Base-by-base conservation (phyloP, 1,140 invertebrate species). In the Drosophila kohkoa region DNA sequence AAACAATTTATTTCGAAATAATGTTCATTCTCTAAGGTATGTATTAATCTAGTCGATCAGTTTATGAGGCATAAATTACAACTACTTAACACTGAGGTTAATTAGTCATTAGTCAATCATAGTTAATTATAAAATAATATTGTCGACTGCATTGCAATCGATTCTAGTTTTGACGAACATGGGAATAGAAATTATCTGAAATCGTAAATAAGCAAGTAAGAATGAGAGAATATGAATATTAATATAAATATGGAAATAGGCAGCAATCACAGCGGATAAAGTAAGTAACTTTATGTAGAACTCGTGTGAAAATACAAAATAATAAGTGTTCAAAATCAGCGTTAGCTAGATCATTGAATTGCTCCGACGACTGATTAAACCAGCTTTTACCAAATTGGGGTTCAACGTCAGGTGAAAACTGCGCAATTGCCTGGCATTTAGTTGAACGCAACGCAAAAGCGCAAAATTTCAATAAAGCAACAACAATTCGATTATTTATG, bases 371-470 rank as follows among this genome's bases (percentile, higher is more conserved):
- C 1, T 16, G 49, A 74, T 28, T 73, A 54, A 81, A 74, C 74
- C 66, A 48, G 85, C 73, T 89, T 25, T 75, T 71, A 72, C 83
- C 83, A 87, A 88, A 87, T 74, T 41, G 59, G 65, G 60, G 60
- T 35, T 38, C 52, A 71, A 41, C 35, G n/a, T 30, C 73, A 70
- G 73, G 60, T 69, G 81, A 80, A 87, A 89, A 77, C 82, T 77
- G 83, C 82, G 77, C 83, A 88, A 77, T 88, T 70, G 69, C 65
- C 71, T 32, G 32, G 30, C 32, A 63, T 69, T 46, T 75, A 30
- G 8, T 13, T n/a, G 46, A 75, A 70, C 55, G 72, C 66, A 28
- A 35, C 43, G 51, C 32, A 25, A 52, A 25, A 49, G 49, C 32
- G 25, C 20, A 52, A 59, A 77, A 59, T 63, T 68, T 58, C 51